A percentile compares a stretch with the other conserved stretches of the same genome.
Conservation (phyloP, 2,797 vertebrate species). For the Anableps anableps region DNA sequence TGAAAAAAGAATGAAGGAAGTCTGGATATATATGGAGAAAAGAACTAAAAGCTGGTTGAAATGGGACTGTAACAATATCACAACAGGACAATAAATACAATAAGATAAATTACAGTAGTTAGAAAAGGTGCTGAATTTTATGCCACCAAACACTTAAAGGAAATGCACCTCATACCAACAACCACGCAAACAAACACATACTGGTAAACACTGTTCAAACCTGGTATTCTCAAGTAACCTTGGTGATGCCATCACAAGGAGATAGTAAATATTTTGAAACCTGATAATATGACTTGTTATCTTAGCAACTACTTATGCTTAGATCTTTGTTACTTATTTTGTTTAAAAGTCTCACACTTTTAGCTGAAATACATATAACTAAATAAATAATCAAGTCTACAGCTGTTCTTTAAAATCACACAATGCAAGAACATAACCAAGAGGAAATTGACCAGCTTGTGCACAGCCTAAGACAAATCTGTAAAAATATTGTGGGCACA, state of each 20-base stretch:
- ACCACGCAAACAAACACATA: slow-evolving; percentile 13
- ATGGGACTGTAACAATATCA: neutral
- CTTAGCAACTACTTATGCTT: neutral
- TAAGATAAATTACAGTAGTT: neutral
- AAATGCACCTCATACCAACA: slow-evolving; percentile 12
- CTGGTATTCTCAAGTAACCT: neutral
- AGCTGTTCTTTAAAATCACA: neutral
- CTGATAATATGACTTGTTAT: neutral
- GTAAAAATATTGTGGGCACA: neutral
- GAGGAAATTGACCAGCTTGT: neutral
- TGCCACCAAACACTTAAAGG: neutral
- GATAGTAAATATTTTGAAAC: neutral
- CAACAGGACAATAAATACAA: neutral
- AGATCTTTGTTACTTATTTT: neutral
- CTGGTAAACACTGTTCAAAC: neutral
- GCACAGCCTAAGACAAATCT: neutral
- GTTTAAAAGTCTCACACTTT: neutral
- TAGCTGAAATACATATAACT: no score
- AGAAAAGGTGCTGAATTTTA: neutral
- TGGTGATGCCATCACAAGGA: neutral
- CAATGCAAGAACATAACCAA: neutral
- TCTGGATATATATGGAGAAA: neutral
- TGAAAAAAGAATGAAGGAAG: no score
- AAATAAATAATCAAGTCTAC: no score
- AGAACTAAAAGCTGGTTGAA: neutral